A percentile compares a stretch with the other conserved stretches of the same genome.
These are phyloP conservation scores for Zingel zingel DNA, from an alignment of 2,113 vertebrate genomes.

Conservation along the genomic window DNA sequence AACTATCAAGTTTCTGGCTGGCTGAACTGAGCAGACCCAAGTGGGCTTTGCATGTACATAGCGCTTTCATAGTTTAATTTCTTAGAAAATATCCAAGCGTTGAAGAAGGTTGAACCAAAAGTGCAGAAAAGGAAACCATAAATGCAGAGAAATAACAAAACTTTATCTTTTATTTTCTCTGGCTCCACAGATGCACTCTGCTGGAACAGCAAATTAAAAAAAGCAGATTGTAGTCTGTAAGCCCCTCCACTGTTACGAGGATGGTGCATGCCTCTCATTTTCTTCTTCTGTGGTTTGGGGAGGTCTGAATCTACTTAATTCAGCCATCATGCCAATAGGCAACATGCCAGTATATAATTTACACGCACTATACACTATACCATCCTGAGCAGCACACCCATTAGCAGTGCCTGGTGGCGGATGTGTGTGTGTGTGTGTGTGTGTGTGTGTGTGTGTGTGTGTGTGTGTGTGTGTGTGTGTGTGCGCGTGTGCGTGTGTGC, in stretches of 20 bases:
- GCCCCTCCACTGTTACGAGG: conserved; percentile 39
- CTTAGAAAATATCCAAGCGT: no score
- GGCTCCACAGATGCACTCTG: conserved; percentile 57
- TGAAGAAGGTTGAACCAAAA: no score
- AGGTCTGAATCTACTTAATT: conserved; percentile 71
- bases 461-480: conserved; percentile 23
- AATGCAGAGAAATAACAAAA: no score
- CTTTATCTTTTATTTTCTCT: no score
- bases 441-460: conserved; percentile 16
- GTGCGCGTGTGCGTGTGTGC: conserved; percentile 10
- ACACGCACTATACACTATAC: conserved; percentile 60
- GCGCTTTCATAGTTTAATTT: no score
- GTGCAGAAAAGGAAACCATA: no score
- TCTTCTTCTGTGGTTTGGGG: conserved; percentile 62
- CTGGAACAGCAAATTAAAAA: conserved; percentile 53
- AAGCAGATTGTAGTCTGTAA: conserved; percentile 32
- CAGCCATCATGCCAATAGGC: conserved; percentile 60
- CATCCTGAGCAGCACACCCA: conserved; percentile 49
- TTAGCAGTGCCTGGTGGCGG: conserved; percentile 35
- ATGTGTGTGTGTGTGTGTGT: conserved; percentile 27
- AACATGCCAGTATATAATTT: conserved; percentile 52
- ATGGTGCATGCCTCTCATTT: conserved; percentile 60
- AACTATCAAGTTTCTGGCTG: no score
- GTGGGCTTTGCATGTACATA: no score
- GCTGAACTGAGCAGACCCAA: no score